These are phyloP conservation scores for Dicrostonyx torquatus DNA, from an alignment of 2,797 vertebrate species.

Conservation along the genomic window DNA sequence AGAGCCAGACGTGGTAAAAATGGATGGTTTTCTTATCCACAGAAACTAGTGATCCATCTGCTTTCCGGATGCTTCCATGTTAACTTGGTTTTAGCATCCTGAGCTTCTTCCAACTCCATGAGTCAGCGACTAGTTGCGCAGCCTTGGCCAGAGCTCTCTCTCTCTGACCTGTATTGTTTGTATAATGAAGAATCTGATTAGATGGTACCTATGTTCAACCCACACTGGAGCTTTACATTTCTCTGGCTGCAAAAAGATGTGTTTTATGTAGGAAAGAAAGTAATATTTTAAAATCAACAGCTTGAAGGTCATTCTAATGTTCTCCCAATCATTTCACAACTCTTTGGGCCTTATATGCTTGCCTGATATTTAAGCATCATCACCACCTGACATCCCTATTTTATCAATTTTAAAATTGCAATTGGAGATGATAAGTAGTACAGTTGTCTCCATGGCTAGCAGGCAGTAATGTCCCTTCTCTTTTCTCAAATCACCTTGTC, in stretches of 20 bases:
- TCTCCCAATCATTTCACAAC: not conserved
- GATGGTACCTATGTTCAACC: not conserved
- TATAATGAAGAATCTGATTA: slow-evolving; percentile 26
- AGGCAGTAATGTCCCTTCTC: not conserved
- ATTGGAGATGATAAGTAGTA: not conserved
- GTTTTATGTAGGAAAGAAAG: not conserved
- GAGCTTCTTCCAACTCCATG: not conserved
- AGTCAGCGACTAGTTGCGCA: not conserved
- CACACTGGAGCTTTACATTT: not conserved
- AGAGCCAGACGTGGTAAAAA: not conserved
- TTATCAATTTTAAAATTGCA: not conserved
- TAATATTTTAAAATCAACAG: slow-evolving; percentile 14
- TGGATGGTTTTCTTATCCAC: not conserved
- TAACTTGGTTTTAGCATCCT: not conserved
- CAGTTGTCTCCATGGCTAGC: not conserved
- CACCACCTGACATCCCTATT: not conserved
- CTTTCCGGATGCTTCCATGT: not conserved
- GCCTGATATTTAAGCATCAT: not conserved
- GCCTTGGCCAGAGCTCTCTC: not conserved
- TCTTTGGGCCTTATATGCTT: not conserved
- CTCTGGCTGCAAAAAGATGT: not conserved
- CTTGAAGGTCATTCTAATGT: not conserved
- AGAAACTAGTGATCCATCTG: not conserved
- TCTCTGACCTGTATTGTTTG: not conserved
- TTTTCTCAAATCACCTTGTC: not conserved